Evolutionary conservation across 2,888 invertebrate species (phyloP).

Genomic region (Mechanitis messenoides): DNA sequence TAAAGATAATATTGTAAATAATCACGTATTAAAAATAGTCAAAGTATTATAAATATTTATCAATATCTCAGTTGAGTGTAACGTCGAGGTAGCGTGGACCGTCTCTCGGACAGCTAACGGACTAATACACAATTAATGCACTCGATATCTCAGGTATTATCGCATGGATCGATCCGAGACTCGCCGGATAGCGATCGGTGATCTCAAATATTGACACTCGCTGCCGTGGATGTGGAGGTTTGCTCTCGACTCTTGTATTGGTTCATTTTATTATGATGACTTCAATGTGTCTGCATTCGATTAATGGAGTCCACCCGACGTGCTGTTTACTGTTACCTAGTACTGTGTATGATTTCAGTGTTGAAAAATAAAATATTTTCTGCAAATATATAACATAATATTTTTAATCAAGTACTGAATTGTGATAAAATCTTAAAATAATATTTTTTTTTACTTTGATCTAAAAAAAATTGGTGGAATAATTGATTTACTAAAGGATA

Average conservation of each 20-base stretch:
- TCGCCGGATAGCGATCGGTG: slow-evolving; percentile 27
- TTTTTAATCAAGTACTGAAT: no score
- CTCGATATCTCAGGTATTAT: slow-evolving; percentile 58
- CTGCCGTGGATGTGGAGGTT: slow-evolving; percentile 13
- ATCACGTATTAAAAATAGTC: no score
- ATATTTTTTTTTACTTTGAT: no score
- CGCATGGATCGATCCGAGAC: slow-evolving; percentile 34
- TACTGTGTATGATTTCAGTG: background rate
- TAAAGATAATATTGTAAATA: no score
- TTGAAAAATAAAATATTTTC: background rate
- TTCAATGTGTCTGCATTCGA: slow-evolving; percentile 17
- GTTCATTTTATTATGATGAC: slow-evolving; percentile 19
- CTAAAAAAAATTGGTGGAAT: no score
- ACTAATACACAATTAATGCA: slow-evolving; percentile 56
- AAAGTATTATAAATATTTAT: no score
- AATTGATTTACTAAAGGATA: no score
- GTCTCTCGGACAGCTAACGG: slow-evolving; percentile 12
- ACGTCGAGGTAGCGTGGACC: background rate
- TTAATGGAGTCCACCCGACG: slow-evolving; percentile 3
- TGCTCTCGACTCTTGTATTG: slow-evolving; percentile 6
- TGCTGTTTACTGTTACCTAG: background rate
- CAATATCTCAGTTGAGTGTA: no score
- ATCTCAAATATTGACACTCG: slow-evolving; percentile 59
- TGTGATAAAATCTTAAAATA: no score
- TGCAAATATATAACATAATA: background rate